Percentiles rank a stretch among this genome's conserved stretches.
Conservation (phyloP, 2,113 vertebrate species). For the Mystacornis crossleyi region DNA sequence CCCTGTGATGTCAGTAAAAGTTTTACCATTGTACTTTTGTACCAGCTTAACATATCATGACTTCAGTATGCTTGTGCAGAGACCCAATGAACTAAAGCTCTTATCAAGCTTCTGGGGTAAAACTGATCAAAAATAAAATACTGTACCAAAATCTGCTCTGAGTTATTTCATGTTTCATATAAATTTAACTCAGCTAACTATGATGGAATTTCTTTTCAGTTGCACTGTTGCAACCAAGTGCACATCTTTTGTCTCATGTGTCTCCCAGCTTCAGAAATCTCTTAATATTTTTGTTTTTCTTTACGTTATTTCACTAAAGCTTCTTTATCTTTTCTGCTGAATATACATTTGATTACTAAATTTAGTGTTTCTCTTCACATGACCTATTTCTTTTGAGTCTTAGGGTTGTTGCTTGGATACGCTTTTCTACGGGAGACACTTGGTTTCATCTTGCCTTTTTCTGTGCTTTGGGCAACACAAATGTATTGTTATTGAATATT, state of each 20-base stretch:
- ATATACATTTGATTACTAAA: conserved; percentile 56
- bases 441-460: conserved; percentile 31
- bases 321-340: conserved; percentile 42
- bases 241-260: background rate
- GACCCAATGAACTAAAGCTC: background rate
- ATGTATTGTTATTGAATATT: background rate
- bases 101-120: background rate
- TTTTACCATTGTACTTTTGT: background rate
- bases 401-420: conserved; percentile 61
- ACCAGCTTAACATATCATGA: background rate
- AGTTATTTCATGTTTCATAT: background rate
- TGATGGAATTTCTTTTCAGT: background rate
- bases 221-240: background rate
- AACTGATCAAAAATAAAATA: background rate
- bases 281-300: background rate
- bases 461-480: conserved; percentile 4
- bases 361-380: conserved; percentile 41
- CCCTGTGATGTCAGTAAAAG: background rate
- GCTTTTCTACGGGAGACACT: background rate
- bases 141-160: background rate
- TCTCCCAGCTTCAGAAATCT: background rate
- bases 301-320: background rate
- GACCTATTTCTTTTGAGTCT: conserved; percentile 53
- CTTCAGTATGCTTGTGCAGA: background rate
- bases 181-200: background rate